Conservation (phyloP, 2,888 invertebrate genomes). For the Sinopyrophorus schimmeli region DNA sequence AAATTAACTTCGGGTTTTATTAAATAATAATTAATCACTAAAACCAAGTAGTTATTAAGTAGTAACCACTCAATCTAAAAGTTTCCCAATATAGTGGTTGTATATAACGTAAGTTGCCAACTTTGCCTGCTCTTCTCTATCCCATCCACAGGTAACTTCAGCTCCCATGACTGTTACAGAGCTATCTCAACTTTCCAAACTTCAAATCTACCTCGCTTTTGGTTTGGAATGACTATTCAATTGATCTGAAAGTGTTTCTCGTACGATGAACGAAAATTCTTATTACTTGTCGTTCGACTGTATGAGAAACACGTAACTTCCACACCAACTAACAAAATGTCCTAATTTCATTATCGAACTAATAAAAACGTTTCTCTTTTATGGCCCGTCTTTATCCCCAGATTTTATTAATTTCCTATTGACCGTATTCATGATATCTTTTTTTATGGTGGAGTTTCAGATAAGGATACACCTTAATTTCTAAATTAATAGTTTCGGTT, state of each 20-base stretch:
- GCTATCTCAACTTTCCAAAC: constrained; percentile 17
- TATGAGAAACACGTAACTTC: too few species aligned
- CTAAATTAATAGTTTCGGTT: too few species aligned
- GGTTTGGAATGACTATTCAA: constrained; percentile 18
- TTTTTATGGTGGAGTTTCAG: too few species aligned
- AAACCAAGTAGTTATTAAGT: constrained; percentile 8
- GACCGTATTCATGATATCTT: too few species aligned
- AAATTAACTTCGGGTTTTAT: neutral
- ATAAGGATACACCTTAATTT: too few species aligned
- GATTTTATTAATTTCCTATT: too few species aligned
- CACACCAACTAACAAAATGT: too few species aligned
- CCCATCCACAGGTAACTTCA: constrained; percentile 13
- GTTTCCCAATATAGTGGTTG: constrained; percentile 15
- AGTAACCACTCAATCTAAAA: constrained; percentile 18
- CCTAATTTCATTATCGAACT: too few species aligned
- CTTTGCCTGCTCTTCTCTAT: constrained; percentile 9
- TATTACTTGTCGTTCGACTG: neutral
- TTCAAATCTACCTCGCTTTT: constrained; percentile 15
- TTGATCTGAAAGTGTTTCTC: constrained; percentile 13
- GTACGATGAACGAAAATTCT: neutral
- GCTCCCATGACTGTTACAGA: constrained; percentile 15
- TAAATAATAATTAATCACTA: constrained; percentile 10
- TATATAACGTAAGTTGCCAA: constrained; percentile 16
- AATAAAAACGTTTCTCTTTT: too few species aligned
- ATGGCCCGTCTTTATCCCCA: too few species aligned